Evolutionary conservation across 2,888 invertebrate species (phyloP).

Genomic region (Xiphydria camelus): DNA sequence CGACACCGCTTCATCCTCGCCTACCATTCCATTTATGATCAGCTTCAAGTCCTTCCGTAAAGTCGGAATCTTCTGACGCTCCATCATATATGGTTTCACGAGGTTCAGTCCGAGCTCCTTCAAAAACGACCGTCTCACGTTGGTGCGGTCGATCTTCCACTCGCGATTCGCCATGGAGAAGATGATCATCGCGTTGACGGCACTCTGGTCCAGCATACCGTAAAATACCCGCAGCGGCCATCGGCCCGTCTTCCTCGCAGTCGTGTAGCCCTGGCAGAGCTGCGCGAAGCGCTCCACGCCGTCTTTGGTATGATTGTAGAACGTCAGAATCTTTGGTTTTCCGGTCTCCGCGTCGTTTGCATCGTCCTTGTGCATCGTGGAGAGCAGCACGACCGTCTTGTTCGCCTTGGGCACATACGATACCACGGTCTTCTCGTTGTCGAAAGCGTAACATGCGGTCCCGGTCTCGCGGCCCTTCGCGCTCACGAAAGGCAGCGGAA

Average conservation of each 20-base stretch:
- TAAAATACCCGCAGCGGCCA: constrained; percentile 27
- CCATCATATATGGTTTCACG: constrained; percentile 8
- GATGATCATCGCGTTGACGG: constrained; percentile 22
- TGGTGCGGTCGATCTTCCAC: constrained; percentile 5
- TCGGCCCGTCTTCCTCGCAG: constrained; percentile 16
- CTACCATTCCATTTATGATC: constrained; percentile 8
- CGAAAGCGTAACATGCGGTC: constrained; percentile 7
- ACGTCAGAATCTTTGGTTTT: constrained; percentile 21
- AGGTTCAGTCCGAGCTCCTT: constrained; percentile 13
- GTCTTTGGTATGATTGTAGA: constrained; percentile 26
- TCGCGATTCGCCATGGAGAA: constrained; percentile 12
- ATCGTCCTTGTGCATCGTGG: constrained; percentile 11
- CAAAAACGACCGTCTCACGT: constrained; percentile 9
- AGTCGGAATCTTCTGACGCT: constrained; percentile 10
- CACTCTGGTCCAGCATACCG: constrained; percentile 25
- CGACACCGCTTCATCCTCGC: constrained; percentile 7
- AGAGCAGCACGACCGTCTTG: constrained; percentile 11
- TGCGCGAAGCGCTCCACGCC: constrained; percentile 26
- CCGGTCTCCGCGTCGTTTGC: constrained; percentile 11
- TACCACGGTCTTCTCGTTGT: constrained; percentile 11
- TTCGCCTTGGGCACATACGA: constrained; percentile 7
- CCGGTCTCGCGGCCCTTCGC: constrained; percentile 10
- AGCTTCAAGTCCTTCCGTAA: constrained; percentile 10
- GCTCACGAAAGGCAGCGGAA: constrained; percentile 12
- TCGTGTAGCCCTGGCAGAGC: constrained; percentile 19